A percentile compares a stretch with the other conserved stretches of the same genome.
phyloP scores from a whole-genome alignment of 2,888 invertebrate genomes.

The Hydriomena furcata region DNA sequence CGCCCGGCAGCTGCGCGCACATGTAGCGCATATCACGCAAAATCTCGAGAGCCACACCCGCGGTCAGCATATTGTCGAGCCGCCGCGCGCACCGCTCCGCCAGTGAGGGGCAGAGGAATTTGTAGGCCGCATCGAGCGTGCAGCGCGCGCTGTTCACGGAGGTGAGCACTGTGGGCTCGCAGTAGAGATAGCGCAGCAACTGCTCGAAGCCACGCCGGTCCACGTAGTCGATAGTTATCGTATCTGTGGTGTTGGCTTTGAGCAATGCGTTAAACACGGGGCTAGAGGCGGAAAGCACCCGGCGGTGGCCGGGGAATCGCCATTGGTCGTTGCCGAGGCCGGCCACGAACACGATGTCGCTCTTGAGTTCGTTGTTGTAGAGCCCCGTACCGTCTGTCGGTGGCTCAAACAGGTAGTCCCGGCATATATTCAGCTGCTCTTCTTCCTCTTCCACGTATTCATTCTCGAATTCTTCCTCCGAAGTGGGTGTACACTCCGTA shows the following conservation, averaged over 20 bases:
- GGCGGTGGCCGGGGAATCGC: conserved; percentile 87
- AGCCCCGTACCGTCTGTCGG: conserved; percentile 46
- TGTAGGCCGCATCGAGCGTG: conserved; percentile 89
- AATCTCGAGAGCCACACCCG: conserved; percentile 86
- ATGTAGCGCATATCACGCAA: conserved; percentile 81
- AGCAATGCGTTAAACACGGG: conserved; percentile 86
- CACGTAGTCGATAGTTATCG: conserved; percentile 83
- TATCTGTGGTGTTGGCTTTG: conserved; percentile 60
- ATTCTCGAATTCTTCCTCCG: conserved; percentile 20
- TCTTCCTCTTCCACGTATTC: conserved; percentile 61
- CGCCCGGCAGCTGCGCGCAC: conserved; percentile 71
- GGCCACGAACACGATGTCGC: conserved; percentile 86
- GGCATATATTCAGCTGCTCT: conserved; percentile 31
- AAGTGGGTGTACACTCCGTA: conserved; percentile 14
- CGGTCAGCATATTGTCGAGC: conserved; percentile 85
- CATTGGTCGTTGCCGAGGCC: conserved; percentile 86
- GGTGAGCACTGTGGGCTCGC: conserved; percentile 84
- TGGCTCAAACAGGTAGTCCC: conserved; percentile 13
- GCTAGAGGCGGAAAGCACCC: conserved; percentile 84
- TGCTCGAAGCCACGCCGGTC: conserved; percentile 87
- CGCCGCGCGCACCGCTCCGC: conserved; percentile 87
- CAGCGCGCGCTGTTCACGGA: conserved; percentile 86
- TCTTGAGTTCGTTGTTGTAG: conserved; percentile 80
- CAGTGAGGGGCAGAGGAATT: conserved; percentile 88
- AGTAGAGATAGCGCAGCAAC: conserved; percentile 86